These are phyloP conservation scores for Drosophila orena DNA, from an alignment of 1,140 invertebrate species.

Conservation along the genomic window DNA sequence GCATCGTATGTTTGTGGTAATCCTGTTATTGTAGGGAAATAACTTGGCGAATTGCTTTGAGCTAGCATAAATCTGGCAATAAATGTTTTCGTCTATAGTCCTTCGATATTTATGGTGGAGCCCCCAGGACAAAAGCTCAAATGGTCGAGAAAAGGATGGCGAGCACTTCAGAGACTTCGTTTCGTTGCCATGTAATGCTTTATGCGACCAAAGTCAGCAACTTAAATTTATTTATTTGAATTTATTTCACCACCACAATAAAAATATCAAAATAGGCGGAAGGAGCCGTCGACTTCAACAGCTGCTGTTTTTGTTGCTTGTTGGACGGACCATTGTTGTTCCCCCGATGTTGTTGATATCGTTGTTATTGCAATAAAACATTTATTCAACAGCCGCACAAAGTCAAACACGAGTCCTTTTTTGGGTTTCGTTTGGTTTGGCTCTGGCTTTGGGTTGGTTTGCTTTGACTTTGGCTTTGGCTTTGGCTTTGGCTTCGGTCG, in stretches of 20 bases:
- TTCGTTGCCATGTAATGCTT: constrained; percentile 26
- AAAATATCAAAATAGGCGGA: constrained; percentile 65
- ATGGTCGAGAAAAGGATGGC: constrained; percentile 15
- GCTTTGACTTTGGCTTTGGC: constrained; percentile 15
- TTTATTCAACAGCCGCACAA: constrained; percentile 61
- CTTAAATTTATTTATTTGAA: constrained; percentile 82
- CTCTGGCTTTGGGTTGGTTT: constrained; percentile 1
- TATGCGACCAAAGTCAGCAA: constrained; percentile 57
- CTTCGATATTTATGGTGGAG: constrained; percentile 66
- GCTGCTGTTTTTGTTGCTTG: constrained; percentile 55
- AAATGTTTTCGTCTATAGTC: constrained; percentile 62
- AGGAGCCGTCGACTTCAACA: constrained; percentile 42
- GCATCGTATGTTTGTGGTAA: constrained; percentile 15
- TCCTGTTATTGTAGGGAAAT: constrained; percentile 37
- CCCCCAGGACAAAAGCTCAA: constrained; percentile 43
- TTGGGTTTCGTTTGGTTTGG: constrained; percentile 38
- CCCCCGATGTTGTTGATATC: constrained; percentile 45
- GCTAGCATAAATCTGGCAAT: constrained; percentile 75
- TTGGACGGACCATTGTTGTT: constrained; percentile 43
- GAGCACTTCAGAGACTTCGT: constrained; percentile 26
- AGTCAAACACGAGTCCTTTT: constrained; percentile 74
- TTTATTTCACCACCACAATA: constrained; percentile 77
- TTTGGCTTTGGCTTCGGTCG: constrained; percentile 36
- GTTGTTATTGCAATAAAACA: constrained; percentile 68
- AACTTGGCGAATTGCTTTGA: constrained; percentile 61